A percentile compares a stretch with the other conserved stretches of the same genome.
Evolutionary conservation across 1,140 invertebrate species (phyloP).

Genomic region (Campoletis sonorensis): DNA sequence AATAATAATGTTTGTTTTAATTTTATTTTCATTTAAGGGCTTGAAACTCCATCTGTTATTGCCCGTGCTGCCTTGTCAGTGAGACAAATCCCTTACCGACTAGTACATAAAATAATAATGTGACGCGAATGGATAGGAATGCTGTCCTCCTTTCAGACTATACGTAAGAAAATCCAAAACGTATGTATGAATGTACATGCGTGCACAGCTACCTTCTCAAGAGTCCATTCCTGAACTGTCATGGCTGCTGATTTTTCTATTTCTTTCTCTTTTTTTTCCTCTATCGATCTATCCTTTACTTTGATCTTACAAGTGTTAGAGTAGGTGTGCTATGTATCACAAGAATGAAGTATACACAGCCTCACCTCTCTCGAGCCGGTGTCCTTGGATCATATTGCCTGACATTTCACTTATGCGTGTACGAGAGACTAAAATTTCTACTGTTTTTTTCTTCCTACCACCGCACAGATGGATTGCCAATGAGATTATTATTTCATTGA

Average conservation of each 20-base stretch:
- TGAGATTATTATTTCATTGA: no score
- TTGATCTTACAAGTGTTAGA: not conserved
- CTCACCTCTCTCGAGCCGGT: conserved; percentile 54
- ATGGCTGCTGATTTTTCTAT: not conserved
- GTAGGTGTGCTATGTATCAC: conserved; percentile 53
- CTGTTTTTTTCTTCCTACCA: no score
- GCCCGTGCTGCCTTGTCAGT: no score
- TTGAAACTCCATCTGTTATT: no score
- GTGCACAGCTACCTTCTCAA: conserved; percentile 12
- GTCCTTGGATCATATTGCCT: conserved; percentile 70
- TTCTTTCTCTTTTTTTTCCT: not conserved
- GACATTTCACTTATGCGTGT: conserved; percentile 70
- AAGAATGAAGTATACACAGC: conserved; percentile 44
- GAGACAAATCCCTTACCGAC: no score
- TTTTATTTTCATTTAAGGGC: no score
- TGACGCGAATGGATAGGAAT: conserved; percentile 63
- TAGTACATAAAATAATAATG: conserved; percentile 58
- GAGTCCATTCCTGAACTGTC: conserved; percentile 15
- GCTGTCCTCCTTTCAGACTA: conserved; percentile 52
- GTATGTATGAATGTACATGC: conserved; percentile 43
- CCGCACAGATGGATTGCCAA: no score
- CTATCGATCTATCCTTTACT: not conserved
- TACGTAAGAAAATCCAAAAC: conserved; percentile 44
- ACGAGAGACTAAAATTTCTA: conserved; percentile 40
- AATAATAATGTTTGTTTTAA: conserved; percentile 60